phyloP scores from a whole-genome alignment of 2,113 vertebrate species.

The Paramormyrops kingsleyae region DNA sequence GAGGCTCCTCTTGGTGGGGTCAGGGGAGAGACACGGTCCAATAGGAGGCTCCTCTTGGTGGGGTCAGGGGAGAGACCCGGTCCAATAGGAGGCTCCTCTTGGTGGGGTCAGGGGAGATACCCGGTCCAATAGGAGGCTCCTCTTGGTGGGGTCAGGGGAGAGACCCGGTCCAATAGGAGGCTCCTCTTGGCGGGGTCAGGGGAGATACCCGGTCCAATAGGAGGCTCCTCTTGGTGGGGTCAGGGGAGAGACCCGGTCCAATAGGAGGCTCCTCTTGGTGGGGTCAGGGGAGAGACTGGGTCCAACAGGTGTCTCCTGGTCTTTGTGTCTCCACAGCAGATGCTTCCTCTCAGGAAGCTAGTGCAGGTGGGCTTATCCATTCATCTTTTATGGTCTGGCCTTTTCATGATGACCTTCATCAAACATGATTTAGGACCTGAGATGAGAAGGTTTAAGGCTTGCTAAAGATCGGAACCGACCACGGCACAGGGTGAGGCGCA shows the following conservation, averaged over 20 bases:
- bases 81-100: neutral
- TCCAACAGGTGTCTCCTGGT: conserved; percentile 42
- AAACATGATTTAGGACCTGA: conserved; percentile 22
- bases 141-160: no score
- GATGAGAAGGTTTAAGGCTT: neutral
- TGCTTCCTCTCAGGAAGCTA: conserved; percentile 42
- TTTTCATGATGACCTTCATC: conserved; percentile 38
- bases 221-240: neutral
- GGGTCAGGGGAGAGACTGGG: conserved; percentile 20
- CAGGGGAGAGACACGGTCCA: conserved; percentile 20
- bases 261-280: conserved; percentile 40
- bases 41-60: no score
- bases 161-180: neutral
- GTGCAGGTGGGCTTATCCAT: neutral
- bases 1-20: neutral
- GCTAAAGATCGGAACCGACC: neutral
- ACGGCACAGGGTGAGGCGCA: neutral
- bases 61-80: neutral
- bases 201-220: conserved; percentile 17
- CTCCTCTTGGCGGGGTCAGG: neutral
- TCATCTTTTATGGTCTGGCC: conserved; percentile 6
- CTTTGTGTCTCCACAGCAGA: conserved; percentile 47
- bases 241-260: conserved; percentile 23
- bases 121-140: neutral
- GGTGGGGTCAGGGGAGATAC: conserved; percentile 14